phyloP scores from a whole-genome alignment of 2,888 invertebrate genomes.

The Leptinotarsa juncta region DNA sequence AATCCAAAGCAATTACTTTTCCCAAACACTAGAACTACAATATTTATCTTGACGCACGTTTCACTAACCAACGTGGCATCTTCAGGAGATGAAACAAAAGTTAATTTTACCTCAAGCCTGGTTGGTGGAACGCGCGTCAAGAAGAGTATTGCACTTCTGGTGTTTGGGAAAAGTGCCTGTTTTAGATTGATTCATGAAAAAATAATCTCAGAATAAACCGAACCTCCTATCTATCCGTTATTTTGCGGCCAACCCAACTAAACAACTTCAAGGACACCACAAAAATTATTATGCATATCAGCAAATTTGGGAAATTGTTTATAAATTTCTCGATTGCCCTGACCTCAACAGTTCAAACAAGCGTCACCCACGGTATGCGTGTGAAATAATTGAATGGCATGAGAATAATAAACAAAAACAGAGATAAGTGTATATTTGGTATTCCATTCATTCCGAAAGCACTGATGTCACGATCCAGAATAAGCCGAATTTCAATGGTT shows the following conservation, averaged over 20 bases:
- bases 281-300: background rate
- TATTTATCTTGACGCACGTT: no score
- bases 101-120: no score
- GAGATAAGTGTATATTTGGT: conserved; percentile 32
- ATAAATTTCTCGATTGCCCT: background rate
- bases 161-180: no score
- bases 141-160: no score
- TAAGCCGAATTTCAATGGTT: conserved; percentile 30
- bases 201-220: no score
- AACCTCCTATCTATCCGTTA: background rate
- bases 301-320: background rate
- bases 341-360: conserved; percentile 17
- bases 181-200: no score
- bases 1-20: no score
- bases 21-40: no score
- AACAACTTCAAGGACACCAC: background rate
- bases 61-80: no score
- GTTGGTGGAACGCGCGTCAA: no score
- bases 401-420: conserved; percentile 26
- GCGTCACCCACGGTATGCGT: background rate
- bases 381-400: conserved; percentile 14
- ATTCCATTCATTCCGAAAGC: conserved; percentile 35
- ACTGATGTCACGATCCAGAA: conserved; percentile 34
- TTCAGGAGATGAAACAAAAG: no score
- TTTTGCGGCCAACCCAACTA: background rate